A percentile compares a stretch with the other conserved stretches of the same genome.
Conservation (phyloP, 2,888 invertebrate species). For the Trachelus iudaicus region DNA sequence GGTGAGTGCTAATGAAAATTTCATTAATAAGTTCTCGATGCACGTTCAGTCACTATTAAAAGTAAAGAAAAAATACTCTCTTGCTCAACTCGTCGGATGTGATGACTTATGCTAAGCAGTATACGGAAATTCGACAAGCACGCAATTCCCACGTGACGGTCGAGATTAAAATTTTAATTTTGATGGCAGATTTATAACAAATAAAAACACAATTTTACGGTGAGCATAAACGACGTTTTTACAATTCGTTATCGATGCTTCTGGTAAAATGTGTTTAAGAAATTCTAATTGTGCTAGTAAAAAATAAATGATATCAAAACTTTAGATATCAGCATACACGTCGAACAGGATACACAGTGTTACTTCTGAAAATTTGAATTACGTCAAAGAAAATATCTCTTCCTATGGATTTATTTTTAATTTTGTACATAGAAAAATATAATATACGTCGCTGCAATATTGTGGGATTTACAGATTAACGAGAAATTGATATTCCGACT, state of each 20-base stretch:
- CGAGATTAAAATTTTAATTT: not conserved
- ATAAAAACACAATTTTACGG: not conserved
- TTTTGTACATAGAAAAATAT: not conserved
- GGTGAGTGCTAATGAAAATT: not conserved
- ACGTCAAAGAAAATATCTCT: not conserved
- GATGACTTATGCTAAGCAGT: not conserved
- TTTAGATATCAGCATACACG: not conserved
- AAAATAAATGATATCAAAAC: too few species aligned
- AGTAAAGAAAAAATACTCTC: not conserved
- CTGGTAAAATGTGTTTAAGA: too few species aligned
- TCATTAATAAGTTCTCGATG: too few species aligned
- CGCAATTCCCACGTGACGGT: not conserved
- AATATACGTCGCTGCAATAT: not conserved
- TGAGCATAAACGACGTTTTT: not conserved
- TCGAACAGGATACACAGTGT: not conserved
- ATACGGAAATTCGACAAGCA: not conserved
- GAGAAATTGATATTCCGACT: not conserved
- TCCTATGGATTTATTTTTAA: not conserved
- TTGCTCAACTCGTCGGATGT: not conserved
- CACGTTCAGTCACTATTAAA: not conserved
- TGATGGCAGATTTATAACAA: not conserved
- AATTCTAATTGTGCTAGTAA: too few species aligned
- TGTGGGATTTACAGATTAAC: not conserved
- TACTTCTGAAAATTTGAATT: not conserved
- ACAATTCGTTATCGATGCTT: too few species aligned